phyloP scores from a whole-genome alignment of 2,113 vertebrate genomes.

The Strigops habroptila region DNA sequence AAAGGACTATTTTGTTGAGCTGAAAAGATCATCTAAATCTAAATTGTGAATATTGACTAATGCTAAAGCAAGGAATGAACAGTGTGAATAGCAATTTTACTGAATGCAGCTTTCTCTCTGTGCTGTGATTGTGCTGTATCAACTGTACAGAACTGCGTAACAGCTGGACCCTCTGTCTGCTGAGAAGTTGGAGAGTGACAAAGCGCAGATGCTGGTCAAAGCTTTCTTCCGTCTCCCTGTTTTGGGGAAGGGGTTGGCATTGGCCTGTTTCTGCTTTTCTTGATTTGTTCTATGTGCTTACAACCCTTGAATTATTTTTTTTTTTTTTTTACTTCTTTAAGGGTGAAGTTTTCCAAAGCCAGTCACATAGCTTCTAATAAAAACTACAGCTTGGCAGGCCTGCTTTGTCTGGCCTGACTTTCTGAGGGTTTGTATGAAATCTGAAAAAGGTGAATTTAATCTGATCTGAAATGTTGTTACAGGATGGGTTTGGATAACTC shows the following conservation, averaged over 20 bases:
- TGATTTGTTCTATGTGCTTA: neutral
- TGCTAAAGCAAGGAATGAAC: neutral
- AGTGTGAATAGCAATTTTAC: neutral
- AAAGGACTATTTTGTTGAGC: neutral
- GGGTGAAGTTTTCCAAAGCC: neutral
- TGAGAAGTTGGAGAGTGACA: neutral
- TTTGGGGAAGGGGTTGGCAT: neutral
- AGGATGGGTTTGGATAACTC: neutral
- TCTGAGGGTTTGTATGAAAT: neutral
- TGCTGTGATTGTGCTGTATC: neutral
- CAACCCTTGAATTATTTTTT: neutral
- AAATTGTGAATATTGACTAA: neutral
- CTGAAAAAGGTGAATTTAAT: neutral
- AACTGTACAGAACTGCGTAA: neutral
- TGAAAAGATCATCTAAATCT: neutral
- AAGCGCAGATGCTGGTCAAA: neutral
- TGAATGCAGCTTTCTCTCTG: neutral
- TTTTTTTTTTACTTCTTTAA: neutral
- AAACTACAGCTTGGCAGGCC: neutral
- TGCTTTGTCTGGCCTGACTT: neutral
- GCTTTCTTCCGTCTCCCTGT: neutral
- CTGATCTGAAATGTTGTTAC: neutral
- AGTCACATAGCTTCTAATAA: neutral
- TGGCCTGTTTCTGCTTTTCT: neutral
- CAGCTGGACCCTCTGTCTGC: too few relatives aligned